A percentile compares a stretch with the other conserved stretches of the same genome.
phyloP scores from a whole-genome alignment of 2,888 invertebrate species.

The Acrobasis repandana region DNA sequence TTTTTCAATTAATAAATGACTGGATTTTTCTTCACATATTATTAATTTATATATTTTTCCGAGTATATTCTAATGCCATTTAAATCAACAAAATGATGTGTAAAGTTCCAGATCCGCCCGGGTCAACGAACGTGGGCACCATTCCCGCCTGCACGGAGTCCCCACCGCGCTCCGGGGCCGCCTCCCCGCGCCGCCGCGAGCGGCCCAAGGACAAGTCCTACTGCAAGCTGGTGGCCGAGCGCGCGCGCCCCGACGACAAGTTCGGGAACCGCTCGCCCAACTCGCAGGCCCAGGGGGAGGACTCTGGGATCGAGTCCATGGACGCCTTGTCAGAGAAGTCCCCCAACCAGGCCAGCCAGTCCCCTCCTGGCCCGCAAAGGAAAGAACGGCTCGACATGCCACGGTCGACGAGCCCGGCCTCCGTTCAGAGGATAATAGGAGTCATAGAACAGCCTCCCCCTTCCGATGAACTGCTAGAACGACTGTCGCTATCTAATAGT shows the following conservation, averaged over 20 bases:
- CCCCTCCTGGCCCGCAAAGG: conserved; percentile 80
- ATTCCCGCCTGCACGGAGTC: conserved; percentile 64
- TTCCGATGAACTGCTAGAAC: conserved; percentile 59
- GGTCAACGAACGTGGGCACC: conserved; percentile 88
- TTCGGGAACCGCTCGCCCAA: conserved; percentile 73
- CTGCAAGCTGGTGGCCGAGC: conserved; percentile 81
- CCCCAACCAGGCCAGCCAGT: conserved; percentile 92
- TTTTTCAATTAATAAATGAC: too few relatives aligned
- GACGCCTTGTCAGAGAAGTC: conserved; percentile 96
- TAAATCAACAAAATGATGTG: conserved; percentile 1
- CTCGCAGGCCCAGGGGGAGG: conserved; percentile 88
- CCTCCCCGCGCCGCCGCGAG: conserved; percentile 64
- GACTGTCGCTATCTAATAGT: conserved; percentile 53
- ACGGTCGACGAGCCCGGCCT: conserved; percentile 67
- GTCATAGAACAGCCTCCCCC: conserved; percentile 60
- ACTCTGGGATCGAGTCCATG: conserved; percentile 96
- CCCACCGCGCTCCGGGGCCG: conserved; percentile 56
- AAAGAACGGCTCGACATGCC: conserved; percentile 74
- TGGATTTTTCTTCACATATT: too few relatives aligned
- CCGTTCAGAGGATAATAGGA: conserved; percentile 76
- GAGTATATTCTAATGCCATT: too few relatives aligned
- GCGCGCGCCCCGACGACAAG: conserved; percentile 61
- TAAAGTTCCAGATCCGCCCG: conserved; percentile 74
- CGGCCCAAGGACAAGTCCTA: conserved; percentile 81
- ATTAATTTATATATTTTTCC: too few relatives aligned